These are phyloP conservation scores for Phoebastria nigripes DNA, from an alignment of 2,797 vertebrate genomes.

Conservation along the genomic window DNA sequence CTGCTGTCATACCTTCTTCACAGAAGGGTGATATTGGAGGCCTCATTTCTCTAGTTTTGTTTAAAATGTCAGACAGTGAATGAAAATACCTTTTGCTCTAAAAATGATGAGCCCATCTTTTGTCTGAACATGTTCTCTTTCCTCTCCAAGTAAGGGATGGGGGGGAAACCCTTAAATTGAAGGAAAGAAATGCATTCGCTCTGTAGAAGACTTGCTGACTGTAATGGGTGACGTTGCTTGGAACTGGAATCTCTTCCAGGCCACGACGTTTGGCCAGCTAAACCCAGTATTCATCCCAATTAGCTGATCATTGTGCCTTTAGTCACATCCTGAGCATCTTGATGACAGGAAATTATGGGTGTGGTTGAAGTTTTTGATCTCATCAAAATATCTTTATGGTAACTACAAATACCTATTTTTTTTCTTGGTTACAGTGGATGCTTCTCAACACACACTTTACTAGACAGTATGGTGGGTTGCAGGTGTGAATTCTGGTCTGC, in stretches of 20 bases:
- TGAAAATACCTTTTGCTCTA: background rate
- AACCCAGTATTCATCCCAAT: slow-evolving; percentile 14
- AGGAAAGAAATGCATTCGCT: background rate
- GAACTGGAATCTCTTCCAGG: background rate
- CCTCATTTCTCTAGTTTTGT: background rate
- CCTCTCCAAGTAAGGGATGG: no score
- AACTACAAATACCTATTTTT: background rate
- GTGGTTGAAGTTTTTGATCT: background rate
- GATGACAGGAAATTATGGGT: background rate
- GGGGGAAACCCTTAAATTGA: background rate
- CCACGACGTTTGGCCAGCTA: background rate
- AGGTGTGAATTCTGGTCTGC: background rate
- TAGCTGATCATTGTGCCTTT: slow-evolving; percentile 39
- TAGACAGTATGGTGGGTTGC: background rate
- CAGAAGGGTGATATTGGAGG: background rate
- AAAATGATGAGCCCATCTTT: background rate
- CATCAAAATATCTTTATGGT: background rate
- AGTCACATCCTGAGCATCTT: slow-evolving; percentile 54
- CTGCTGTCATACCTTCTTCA: background rate
- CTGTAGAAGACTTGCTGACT: background rate
- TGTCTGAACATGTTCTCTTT: background rate
- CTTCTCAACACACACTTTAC: background rate
- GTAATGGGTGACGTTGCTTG: background rate
- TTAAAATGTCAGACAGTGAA: background rate
- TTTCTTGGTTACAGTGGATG: background rate